Evolutionary conservation across 1,140 invertebrate species (phyloP).

Genomic region (Colletes latitarsis): DNA sequence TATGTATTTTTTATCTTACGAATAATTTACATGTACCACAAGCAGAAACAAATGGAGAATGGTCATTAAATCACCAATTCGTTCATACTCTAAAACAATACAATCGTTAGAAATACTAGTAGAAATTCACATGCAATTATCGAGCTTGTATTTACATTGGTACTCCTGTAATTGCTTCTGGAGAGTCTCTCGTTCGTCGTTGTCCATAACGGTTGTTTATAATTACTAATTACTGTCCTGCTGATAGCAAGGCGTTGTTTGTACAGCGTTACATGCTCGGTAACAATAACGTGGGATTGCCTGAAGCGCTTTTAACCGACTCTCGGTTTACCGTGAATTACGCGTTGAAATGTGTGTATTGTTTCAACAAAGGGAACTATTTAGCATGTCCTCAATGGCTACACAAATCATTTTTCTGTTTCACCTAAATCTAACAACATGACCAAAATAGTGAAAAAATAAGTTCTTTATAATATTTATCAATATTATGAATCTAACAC

Average conservation of each 20-base stretch:
- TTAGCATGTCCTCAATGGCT: not conserved
- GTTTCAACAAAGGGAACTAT: slow-evolving; percentile 4
- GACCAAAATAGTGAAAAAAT: no score
- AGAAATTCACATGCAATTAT: no score
- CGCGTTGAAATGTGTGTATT: not conserved
- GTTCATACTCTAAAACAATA: not conserved
- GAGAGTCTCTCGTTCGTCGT: not conserved
- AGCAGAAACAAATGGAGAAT: no score
- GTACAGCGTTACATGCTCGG: no score
- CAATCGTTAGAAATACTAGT: no score
- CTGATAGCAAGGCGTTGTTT: not conserved
- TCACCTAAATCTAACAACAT: not conserved
- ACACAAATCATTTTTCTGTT: slow-evolving; percentile 7
- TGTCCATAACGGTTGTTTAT: not conserved
- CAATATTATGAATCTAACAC: no score
- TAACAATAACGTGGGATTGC: not conserved
- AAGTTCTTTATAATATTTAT: no score
- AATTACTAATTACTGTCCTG: not conserved
- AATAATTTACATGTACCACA: no score
- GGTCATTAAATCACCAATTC: no score
- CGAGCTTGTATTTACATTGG: no score
- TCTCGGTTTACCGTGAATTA: not conserved
- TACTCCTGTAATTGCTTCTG: no score
- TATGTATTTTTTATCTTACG: no score
- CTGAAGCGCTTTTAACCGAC: not conserved